Conservation (phyloP, 2,113 vertebrate genomes). For the Albula glossodonta region DNA sequence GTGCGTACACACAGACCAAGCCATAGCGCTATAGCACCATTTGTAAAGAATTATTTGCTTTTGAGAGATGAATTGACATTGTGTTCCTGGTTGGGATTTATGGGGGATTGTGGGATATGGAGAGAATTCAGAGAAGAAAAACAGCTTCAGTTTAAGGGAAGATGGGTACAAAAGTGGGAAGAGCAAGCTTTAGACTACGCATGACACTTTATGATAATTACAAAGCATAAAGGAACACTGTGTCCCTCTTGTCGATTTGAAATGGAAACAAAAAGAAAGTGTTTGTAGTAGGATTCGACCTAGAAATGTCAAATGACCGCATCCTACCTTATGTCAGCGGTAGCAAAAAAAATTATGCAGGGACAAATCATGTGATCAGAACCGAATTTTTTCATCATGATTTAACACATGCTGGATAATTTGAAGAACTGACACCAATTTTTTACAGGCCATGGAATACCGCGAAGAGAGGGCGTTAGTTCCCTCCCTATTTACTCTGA, state of each 20-base stretch:
- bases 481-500: constrained; percentile 62
- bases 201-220: constrained; percentile 39
- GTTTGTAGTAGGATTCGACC: constrained; percentile 56
- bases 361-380: constrained; percentile 67
- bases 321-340: constrained; percentile 41
- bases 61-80: constrained; percentile 30
- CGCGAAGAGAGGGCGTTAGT: constrained; percentile 20
- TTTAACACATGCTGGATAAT: constrained; percentile 66
- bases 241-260: constrained; percentile 57
- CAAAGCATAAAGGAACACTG: constrained; percentile 45
- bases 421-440: constrained; percentile 72
- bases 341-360: constrained; percentile 58
- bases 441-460: constrained; percentile 55
- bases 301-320: constrained; percentile 63
- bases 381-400: constrained; percentile 68
- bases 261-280: constrained; percentile 33
- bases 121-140: constrained; percentile 36
- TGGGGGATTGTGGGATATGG: constrained; percentile 35
- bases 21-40: constrained; percentile 5
- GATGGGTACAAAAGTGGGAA: background rate
- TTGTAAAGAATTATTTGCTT: background rate
- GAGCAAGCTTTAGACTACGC: constrained; percentile 12
- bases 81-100: constrained; percentile 38
- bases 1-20: constrained; percentile 9
- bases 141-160: constrained; percentile 41